phyloP scores from a whole-genome alignment of 1,140 invertebrate genomes.

The Macrostomum lignano region DNA sequence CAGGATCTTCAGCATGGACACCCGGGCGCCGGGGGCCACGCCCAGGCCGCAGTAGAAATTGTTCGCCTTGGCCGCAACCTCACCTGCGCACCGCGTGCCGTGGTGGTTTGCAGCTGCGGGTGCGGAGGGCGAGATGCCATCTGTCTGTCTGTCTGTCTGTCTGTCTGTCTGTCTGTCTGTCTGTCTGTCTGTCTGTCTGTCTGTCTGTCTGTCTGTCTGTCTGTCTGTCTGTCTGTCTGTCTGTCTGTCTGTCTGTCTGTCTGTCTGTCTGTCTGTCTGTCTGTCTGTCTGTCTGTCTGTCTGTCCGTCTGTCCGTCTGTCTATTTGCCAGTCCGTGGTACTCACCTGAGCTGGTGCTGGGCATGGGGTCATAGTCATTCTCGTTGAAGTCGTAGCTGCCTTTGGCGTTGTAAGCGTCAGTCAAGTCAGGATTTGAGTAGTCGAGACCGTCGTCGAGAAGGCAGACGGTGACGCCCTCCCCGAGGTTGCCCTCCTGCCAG shows the following conservation, averaged over 20 bases:
- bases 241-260: too few species aligned
- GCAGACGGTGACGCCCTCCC: slow-evolving; percentile 19
- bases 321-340: not conserved
- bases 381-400: slow-evolving; percentile 27
- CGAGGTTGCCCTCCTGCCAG: slow-evolving; percentile 19
- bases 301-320: too few species aligned
- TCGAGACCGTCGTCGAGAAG: slow-evolving; percentile 28
- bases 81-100: slow-evolving; percentile 26
- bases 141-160: too few species aligned
- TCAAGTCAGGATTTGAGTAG: slow-evolving; percentile 19
- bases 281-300: not conserved
- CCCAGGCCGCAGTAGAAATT: slow-evolving; percentile 22
- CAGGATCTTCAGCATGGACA: slow-evolving; percentile 22
- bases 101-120: slow-evolving; percentile 17
- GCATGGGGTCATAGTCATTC: slow-evolving; percentile 24
- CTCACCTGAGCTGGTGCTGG: slow-evolving; percentile 10
- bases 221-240: too few species aligned
- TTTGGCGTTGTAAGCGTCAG: slow-evolving; percentile 17
- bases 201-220: too few species aligned
- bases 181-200: too few species aligned
- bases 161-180: too few species aligned
- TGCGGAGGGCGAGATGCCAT: slow-evolving; percentile 2
- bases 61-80: slow-evolving; percentile 24
- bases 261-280: too few species aligned
- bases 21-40: slow-evolving; percentile 18